These are phyloP conservation scores for Epiblema foenella DNA, from an alignment of 2,888 invertebrate genomes.

Conservation along the genomic window DNA sequence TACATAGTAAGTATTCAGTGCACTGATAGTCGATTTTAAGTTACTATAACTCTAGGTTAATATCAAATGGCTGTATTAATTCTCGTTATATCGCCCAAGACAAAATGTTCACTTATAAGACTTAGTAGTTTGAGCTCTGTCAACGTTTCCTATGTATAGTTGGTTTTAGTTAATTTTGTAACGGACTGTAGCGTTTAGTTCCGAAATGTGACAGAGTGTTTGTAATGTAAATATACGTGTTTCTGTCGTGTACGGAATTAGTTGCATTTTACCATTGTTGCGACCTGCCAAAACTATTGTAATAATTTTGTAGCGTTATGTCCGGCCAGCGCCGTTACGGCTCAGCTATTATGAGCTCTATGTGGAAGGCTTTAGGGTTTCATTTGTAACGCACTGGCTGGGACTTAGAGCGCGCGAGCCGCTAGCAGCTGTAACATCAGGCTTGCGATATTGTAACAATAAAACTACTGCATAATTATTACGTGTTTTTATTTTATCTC, in stretches of 20 bases:
- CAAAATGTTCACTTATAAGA: conserved; percentile 62
- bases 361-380: neutral
- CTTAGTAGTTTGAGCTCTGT: conserved; percentile 58
- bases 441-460: conserved; percentile 76
- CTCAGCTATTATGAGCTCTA: conserved; percentile 20
- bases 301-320: conserved; percentile 74
- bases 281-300: conserved; percentile 83
- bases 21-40: conserved; percentile 80
- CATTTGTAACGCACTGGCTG: conserved; percentile 39
- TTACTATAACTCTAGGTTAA: conserved; percentile 67
- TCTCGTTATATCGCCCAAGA: conserved; percentile 65
- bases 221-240: conserved; percentile 81
- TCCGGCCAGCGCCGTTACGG: conserved; percentile 50
- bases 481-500: conserved; percentile 51
- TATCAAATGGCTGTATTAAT: conserved; percentile 77
- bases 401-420: conserved; percentile 58
- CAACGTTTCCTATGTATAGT: conserved; percentile 63
- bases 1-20: conserved; percentile 78
- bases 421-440: conserved; percentile 61
- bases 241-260: conserved; percentile 72
- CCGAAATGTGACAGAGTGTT: conserved; percentile 57
- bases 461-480: conserved; percentile 80
- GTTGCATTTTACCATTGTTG: conserved; percentile 83
- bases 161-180: conserved; percentile 63
- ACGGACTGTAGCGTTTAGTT: conserved; percentile 60